Conservation (phyloP, 92 coral and sea anemone species). For the Epizoanthus stellaris region DNA sequence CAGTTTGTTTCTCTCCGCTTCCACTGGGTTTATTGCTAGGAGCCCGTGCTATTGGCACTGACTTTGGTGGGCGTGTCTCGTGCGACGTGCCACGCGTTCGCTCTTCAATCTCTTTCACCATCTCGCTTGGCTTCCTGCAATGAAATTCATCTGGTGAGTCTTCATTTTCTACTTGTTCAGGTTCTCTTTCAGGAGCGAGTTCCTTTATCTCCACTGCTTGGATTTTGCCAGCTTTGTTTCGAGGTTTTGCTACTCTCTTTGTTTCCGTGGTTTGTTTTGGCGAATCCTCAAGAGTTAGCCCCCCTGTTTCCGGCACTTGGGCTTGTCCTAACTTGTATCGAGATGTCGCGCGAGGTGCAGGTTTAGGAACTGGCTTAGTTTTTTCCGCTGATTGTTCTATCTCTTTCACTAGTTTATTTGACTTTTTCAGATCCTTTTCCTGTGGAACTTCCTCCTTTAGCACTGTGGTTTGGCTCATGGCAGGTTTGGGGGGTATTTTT, state of each 20-base stretch:
- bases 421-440: neutral
- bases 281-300: neutral
- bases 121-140: conserved; percentile 19
- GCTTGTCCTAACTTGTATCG: neutral
- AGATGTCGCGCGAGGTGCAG: conserved; percentile 20
- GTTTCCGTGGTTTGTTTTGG: neutral
- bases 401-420: neutral
- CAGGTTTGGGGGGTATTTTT: conserved; percentile 5
- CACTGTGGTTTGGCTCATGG: neutral
- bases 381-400: neutral
- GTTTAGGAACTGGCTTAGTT: conserved; percentile 1
- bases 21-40: neutral
- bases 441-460: neutral
- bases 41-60: neutral
- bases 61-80: conserved; percentile 9
- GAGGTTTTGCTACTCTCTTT: conserved; percentile 14
- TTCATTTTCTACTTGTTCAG: neutral
- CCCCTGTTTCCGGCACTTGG: neutral
- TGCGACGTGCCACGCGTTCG: neutral
- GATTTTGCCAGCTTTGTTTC: neutral
- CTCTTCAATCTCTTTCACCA: conserved; percentile 36
- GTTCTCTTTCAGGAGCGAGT: neutral
- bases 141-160: neutral
- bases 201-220: conserved; percentile 1
- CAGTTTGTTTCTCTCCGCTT: neutral